These are phyloP conservation scores for Pyrocoelia pectoralis DNA, from an alignment of 2,888 invertebrate species.

Conservation along the genomic window DNA sequence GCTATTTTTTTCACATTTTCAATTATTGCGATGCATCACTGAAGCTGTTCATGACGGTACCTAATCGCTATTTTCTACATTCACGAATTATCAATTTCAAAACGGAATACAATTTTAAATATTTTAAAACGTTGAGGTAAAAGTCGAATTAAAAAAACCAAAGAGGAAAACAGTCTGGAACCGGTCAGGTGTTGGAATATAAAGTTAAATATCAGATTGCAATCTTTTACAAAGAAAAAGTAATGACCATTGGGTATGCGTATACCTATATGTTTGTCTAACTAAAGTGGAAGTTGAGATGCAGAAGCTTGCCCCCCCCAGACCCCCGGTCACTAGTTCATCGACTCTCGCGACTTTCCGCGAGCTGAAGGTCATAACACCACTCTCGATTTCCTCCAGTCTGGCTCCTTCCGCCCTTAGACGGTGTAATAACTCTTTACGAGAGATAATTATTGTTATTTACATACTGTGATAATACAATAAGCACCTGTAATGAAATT, in stretches of 20 bases:
- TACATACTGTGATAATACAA: too few species aligned
- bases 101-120: too few species aligned
- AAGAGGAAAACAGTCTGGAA: background rate
- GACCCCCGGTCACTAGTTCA: slow-evolving; percentile 59
- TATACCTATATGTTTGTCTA: slow-evolving; percentile 15
- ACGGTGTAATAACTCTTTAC: slow-evolving; percentile 15
- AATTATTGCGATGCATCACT: too few species aligned
- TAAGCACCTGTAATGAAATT: too few species aligned
- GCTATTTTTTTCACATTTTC: too few species aligned
- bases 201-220: background rate
- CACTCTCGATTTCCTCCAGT: slow-evolving; percentile 41
- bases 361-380: slow-evolving; percentile 58
- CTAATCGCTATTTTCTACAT: too few species aligned
- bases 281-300: slow-evolving; percentile 19
- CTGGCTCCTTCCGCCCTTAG: slow-evolving; percentile 33
- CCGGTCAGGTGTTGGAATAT: background rate
- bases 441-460: too few species aligned
- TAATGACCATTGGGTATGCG: slow-evolving; percentile 7
- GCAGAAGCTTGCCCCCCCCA: slow-evolving; percentile 22
- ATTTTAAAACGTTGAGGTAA: too few species aligned
- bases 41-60: too few species aligned
- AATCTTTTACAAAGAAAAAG: background rate
- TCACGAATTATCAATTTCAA: too few species aligned
- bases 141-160: background rate
- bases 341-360: slow-evolving; percentile 61